Evolutionary conservation across 2,888 invertebrate species (phyloP).

Genomic region (Tetrapedia diversipes): DNA sequence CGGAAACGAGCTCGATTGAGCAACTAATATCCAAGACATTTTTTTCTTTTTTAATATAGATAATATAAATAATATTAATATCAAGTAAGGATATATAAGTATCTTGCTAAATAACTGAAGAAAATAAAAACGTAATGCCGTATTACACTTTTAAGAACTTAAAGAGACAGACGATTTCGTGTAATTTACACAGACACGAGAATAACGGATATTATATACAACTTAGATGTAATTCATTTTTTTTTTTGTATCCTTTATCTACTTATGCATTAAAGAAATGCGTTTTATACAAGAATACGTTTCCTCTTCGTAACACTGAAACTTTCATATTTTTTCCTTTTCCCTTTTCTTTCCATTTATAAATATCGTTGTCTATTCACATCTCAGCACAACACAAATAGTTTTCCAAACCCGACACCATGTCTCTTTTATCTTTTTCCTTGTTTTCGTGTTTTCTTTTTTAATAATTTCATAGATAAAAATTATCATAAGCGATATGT

Average conservation of each 20-base stretch:
- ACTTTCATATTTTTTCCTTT: slow-evolving; percentile 17
- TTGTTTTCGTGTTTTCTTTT: slow-evolving; percentile 16
- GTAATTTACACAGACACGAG: slow-evolving; percentile 48
- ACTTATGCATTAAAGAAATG: slow-evolving; percentile 66
- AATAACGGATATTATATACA: slow-evolving; percentile 62
- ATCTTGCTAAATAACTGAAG: slow-evolving; percentile 46
- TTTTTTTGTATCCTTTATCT: slow-evolving; percentile 44
- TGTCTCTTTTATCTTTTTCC: not conserved
- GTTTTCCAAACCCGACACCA: slow-evolving; percentile 12
- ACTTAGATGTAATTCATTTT: slow-evolving; percentile 49
- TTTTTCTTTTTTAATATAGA: slow-evolving; percentile 34
- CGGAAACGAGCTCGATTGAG: slow-evolving; percentile 32
- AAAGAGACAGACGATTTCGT: slow-evolving; percentile 26
- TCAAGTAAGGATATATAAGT: slow-evolving; percentile 60
- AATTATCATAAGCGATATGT: slow-evolving; percentile 64
- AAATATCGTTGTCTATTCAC: slow-evolving; percentile 44
- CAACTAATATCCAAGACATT: slow-evolving; percentile 33
- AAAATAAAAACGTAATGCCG: slow-evolving; percentile 42
- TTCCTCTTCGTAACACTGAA: slow-evolving; percentile 29
- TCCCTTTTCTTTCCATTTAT: slow-evolving; percentile 15
- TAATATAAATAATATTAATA: slow-evolving; percentile 61
- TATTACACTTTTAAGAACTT: slow-evolving; percentile 41
- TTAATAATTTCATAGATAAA: slow-evolving; percentile 56
- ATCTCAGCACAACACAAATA: slow-evolving; percentile 28
- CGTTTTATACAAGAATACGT: slow-evolving; percentile 68